Evolutionary conservation across 2,888 invertebrate species (phyloP).

Genomic region (Nycteola revayana): DNA sequence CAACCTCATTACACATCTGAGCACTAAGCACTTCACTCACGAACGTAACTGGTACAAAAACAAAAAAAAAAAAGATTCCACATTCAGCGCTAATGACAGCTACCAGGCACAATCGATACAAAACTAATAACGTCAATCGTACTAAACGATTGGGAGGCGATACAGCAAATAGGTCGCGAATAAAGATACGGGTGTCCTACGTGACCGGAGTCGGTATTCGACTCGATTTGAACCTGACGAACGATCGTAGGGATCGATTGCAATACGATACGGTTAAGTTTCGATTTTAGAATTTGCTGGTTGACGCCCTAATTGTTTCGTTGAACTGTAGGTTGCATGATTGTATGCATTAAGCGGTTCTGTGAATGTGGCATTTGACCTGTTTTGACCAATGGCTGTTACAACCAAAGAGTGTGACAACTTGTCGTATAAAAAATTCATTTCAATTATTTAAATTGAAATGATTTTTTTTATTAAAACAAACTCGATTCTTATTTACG

Average conservation of each 20-base stretch:
- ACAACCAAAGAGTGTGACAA: too few relatives aligned
- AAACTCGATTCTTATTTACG: too few relatives aligned
- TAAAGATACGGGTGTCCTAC: constrained; percentile 38
- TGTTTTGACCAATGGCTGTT: too few relatives aligned
- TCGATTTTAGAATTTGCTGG: constrained; percentile 32
- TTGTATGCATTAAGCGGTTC: too few relatives aligned
- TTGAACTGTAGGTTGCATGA: not conserved
- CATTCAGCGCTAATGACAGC: constrained; percentile 36
- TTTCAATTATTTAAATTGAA: too few relatives aligned
- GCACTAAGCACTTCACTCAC: constrained; percentile 25
- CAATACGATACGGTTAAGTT: constrained; percentile 22
- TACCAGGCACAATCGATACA: constrained; percentile 40
- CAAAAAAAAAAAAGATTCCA: constrained; percentile 35
- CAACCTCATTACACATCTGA: too few relatives aligned
- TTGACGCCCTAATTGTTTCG: constrained; percentile 20
- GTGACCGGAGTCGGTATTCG: constrained; percentile 40
- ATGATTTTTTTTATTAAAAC: too few relatives aligned
- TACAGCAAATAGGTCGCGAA: constrained; percentile 42
- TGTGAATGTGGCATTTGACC: too few relatives aligned
- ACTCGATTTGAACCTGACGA: constrained; percentile 32
- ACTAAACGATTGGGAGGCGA: constrained; percentile 44
- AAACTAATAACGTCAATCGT: constrained; percentile 43
- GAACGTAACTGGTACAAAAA: constrained; percentile 17
- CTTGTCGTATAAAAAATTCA: too few relatives aligned
- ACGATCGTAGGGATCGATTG: constrained; percentile 30